phyloP scores from a whole-genome alignment of 1,140 invertebrate genomes.

The Scaptomyza hsui region DNA sequence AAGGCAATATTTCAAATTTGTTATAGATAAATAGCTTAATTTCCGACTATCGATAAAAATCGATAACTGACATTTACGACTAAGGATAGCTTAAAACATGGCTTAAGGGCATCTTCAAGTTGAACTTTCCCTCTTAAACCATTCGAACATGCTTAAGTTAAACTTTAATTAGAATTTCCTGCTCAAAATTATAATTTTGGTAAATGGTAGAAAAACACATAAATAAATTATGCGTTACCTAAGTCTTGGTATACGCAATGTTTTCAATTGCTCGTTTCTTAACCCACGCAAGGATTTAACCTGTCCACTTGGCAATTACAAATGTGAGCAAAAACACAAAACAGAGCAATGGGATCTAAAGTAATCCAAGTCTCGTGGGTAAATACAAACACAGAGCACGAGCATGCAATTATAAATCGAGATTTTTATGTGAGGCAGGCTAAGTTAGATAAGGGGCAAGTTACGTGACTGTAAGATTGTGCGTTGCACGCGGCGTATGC shows the following conservation, averaged over 20 bases:
- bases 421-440: not conserved
- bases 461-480: not conserved
- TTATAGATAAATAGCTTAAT: too few relatives aligned
- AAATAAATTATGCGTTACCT: too few relatives aligned
- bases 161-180: too few relatives aligned
- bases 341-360: too few relatives aligned
- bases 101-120: too few relatives aligned
- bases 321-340: not conserved
- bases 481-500: conserved; percentile 34
- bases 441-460: not conserved
- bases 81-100: too few relatives aligned
- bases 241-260: not conserved
- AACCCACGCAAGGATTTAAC: not conserved
- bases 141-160: too few relatives aligned
- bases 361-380: not conserved
- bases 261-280: not conserved
- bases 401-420: conserved; percentile 13
- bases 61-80: too few relatives aligned
- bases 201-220: too few relatives aligned
- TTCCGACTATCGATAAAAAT: not conserved
- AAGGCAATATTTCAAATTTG: not conserved
- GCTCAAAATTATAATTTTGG: too few relatives aligned
- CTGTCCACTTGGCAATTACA: conserved; percentile 11
- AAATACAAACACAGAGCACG: not conserved
- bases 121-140: too few relatives aligned